Evolutionary conservation across 2,888 invertebrate species (phyloP).

Genomic region (Lepas anatifera): DNA sequence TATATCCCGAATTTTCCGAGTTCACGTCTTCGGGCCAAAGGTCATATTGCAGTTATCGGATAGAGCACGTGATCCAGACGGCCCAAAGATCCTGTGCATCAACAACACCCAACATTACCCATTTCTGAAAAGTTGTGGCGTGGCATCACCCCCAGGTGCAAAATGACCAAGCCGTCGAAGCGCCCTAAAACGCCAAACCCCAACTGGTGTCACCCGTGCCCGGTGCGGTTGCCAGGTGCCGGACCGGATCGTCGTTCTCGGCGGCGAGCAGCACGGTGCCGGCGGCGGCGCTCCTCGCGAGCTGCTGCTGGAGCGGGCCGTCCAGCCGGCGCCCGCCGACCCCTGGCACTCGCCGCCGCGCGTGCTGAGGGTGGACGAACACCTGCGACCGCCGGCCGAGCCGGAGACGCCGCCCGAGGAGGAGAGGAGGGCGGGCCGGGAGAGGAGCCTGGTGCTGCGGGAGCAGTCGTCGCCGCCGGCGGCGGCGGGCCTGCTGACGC

Average conservation of each 20-base stretch:
- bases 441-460: neutral
- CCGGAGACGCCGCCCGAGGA: neutral
- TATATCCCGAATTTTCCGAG: too few relatives aligned
- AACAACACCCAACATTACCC: too few relatives aligned
- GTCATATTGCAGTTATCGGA: too few relatives aligned
- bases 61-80: too few relatives aligned
- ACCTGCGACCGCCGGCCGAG: neutral
- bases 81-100: too few relatives aligned
- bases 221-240: too few relatives aligned
- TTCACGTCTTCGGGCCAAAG: too few relatives aligned
- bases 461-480: neutral
- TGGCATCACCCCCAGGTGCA: too few relatives aligned
- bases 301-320: slow-evolving; percentile 2
- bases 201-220: too few relatives aligned
- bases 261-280: slow-evolving; percentile 6
- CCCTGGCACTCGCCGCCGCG: neutral
- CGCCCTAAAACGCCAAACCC: too few relatives aligned
- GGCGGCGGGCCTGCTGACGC: slow-evolving; percentile 37
- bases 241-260: slow-evolving; percentile 8
- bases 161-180: too few relatives aligned
- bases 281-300: slow-evolving; percentile 5
- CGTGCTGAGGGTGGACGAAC: neutral
- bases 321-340: neutral
- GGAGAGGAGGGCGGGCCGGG: neutral
- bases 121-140: too few relatives aligned